phyloP scores from a whole-genome alignment of 2,113 vertebrate genomes.

The Urocolius indicus region DNA sequence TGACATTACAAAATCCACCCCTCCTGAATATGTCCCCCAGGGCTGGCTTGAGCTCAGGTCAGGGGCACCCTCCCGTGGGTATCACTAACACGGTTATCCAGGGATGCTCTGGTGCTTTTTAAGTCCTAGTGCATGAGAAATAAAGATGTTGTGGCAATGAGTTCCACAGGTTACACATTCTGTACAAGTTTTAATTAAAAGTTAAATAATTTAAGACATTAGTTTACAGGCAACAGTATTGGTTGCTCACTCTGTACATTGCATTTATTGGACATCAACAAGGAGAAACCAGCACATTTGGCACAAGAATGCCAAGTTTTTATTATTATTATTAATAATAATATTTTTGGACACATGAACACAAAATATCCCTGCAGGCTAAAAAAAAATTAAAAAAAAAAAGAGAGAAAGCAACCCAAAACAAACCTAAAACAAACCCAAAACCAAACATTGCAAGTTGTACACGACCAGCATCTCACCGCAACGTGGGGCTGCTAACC shows the following conservation, averaged over 20 bases:
- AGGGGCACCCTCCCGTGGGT: too few species aligned
- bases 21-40: rapidly evolving
- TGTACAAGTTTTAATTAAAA: constrained; percentile 48
- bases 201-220: constrained; percentile 62
- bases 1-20: background rate
- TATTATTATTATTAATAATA: constrained; percentile 68
- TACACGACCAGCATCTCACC: constrained; percentile 82
- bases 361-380: constrained; percentile 97
- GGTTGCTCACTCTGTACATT: constrained; percentile 54
- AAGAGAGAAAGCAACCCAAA: too few species aligned
- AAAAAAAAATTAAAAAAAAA: constrained; percentile 78
- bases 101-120: rapidly evolving
- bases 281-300: constrained; percentile 77
- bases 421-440: too few species aligned
- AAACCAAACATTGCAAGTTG: constrained; percentile 81
- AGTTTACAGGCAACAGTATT: constrained; percentile 60
- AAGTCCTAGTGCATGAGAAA: background rate
- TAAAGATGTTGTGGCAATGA: constrained; percentile 14
- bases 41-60: rapidly evolving
- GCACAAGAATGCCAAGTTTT: constrained; percentile 94
- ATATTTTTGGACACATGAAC: constrained; percentile 95
- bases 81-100: rapidly evolving
- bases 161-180: constrained; percentile 21
- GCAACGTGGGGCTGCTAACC: constrained; percentile 74
- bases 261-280: constrained; percentile 72